phyloP scores from a whole-genome alignment of 1,140 invertebrate genomes.

The Bombyx mori region ASM3026992v2 NC_085115.1:8176001-8176500 shows the following conservation, averaged over 20 bases:
- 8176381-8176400: slow-evolving; percentile 95
- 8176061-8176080: slow-evolving; percentile 29
- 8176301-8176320: slow-evolving; percentile 88
- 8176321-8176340: background rate
- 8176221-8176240: slow-evolving; percentile 90
- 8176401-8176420: slow-evolving; percentile 93
- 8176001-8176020: slow-evolving; percentile 14
- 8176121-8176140: background rate
- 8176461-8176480: slow-evolving; percentile 7
- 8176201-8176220: slow-evolving; percentile 89
- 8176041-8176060: slow-evolving; percentile 33
- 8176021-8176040: slow-evolving; percentile 31
- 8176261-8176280: slow-evolving; percentile 90
- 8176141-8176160: slow-evolving; percentile 68
- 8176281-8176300: slow-evolving; percentile 93
- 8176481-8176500: background rate
- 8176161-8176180: slow-evolving; percentile 97
- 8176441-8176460: slow-evolving; percentile 83
- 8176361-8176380: slow-evolving; percentile 31
- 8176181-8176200: slow-evolving; percentile 94
- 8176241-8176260: slow-evolving; percentile 87
- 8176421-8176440: slow-evolving; percentile 93
- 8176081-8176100: slow-evolving; percentile 20
- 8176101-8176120: background rate
- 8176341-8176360: background rate